A percentile compares a stretch with the other conserved stretches of the same genome.
Evolutionary conservation across 2,888 invertebrate species (phyloP).

Genomic region (Cistogaster globosa): DNA sequence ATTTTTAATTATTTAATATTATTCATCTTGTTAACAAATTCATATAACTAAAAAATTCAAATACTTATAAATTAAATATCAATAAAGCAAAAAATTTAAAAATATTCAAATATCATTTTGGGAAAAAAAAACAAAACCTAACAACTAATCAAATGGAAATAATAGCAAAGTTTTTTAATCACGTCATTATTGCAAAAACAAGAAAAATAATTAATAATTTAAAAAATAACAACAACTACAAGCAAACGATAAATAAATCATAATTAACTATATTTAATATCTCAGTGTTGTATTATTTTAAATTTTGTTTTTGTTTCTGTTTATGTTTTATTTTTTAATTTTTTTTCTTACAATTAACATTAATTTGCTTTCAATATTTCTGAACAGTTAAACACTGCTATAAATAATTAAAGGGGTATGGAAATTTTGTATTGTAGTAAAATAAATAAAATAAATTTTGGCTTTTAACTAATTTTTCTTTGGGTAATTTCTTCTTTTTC

Average conservation of each 20-base stretch:
- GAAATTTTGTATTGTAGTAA: no score
- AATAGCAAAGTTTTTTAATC: conserved; percentile 31
- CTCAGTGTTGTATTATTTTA: no score
- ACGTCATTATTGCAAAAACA: conserved; percentile 42
- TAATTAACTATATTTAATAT: background rate
- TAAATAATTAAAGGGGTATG: no score
- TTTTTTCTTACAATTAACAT: conserved; percentile 28
- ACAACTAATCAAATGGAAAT: background rate
- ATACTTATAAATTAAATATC: background rate
- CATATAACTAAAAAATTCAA: no score
- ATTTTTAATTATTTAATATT: background rate
- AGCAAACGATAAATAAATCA: conserved; percentile 2
- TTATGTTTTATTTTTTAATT: background rate
- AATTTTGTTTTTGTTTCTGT: no score
- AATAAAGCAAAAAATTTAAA: background rate
- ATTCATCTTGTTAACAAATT: background rate
- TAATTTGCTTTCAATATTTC: conserved; percentile 20
- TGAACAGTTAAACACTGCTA: no score
- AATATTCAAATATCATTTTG: no score
- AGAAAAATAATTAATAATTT: conserved; percentile 4
- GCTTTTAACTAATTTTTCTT: no score
- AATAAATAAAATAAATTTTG: no score
- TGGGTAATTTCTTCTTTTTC: no score
- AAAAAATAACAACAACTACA: background rate
- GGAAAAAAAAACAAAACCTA: no score